Base-by-base conservation (phyloP, 2,888 invertebrate species). In the Andrena trimmerana region DNA sequence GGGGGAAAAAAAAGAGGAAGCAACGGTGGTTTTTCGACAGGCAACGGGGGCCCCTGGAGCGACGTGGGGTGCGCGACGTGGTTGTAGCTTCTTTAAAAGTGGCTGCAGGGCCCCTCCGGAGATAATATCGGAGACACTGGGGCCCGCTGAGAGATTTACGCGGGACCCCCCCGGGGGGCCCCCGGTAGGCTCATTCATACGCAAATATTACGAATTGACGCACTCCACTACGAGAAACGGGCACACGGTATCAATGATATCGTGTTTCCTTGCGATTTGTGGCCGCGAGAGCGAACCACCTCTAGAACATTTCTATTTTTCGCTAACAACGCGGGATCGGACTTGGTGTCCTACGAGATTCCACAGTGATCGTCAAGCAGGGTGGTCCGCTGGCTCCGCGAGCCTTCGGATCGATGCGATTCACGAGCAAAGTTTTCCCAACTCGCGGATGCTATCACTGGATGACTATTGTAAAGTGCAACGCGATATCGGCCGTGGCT, bases 81-180 rank as follows among this genome's bases (percentile, higher is more conserved):
- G 73, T 85, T 73, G 85, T 63, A 78, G 87, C 89, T 88, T 79
- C 89, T 87, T 88, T 83, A 85, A 80, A 85, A 78, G 81, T 88
- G 85, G 83, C 84, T 84, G 84, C 68, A 31, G 79, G 81, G 78
- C 81, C 88, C 85, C 80, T 69, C 73, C 71, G 77, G 76, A 90
- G 90, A 92, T 91, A 87, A 91, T 89, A 91, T 91, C 91, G 89
- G 89, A 88, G 88, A 91, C 91, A 89, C 86, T 77, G 87, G 86
- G 88, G 81, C 92, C 92, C 87, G 92, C 92, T 91, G 92, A 78
- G 92, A 92, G 92, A 92, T 92, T 92, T 92, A 92, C 91, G 91
- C 87, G 77, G 83, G 84, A 86, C 81, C 88, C 87, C 87, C 88
- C 81, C 78, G 84, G 89, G 85, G 80, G 90, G 88, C 83, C 86